A percentile compares a stretch with the other conserved stretches of the same genome.
phyloP scores from a whole-genome alignment of 2,113 vertebrate genomes.

The Fulmarus glacialis region DNA sequence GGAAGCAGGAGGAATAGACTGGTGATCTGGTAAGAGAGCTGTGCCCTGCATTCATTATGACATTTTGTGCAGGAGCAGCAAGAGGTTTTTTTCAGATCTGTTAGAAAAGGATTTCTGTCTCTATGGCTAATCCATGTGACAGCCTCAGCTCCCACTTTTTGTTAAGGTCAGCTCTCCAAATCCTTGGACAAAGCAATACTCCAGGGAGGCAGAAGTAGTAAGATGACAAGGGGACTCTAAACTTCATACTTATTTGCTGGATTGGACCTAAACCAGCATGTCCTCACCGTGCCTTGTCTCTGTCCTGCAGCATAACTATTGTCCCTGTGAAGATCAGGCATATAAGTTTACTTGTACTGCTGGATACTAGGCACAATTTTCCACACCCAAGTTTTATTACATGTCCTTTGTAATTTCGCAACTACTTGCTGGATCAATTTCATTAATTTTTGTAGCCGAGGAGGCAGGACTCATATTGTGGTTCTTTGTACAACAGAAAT shows the following conservation, averaged over 20 bases:
- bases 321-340: neutral
- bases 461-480: neutral
- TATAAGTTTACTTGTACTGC: neutral
- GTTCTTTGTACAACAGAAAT: neutral
- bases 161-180: slow-evolving; percentile 27
- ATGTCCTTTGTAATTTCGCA: neutral
- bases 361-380: neutral
- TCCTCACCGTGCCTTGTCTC: neutral
- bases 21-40: neutral
- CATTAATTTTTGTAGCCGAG: neutral
- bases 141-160: neutral
- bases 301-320: neutral
- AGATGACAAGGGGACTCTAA: neutral
- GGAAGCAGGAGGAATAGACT: neutral
- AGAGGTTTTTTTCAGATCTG: neutral
- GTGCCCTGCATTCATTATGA: neutral
- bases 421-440: neutral
- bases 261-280: neutral
- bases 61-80: neutral
- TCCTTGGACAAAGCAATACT: neutral
- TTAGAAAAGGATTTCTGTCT: neutral
- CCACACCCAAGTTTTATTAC: neutral
- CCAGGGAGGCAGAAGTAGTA: neutral
- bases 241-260: neutral
- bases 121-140: neutral